phyloP scores from a whole-genome alignment of 2,888 invertebrate genomes.

The Drosophila neotestacea region DNA sequence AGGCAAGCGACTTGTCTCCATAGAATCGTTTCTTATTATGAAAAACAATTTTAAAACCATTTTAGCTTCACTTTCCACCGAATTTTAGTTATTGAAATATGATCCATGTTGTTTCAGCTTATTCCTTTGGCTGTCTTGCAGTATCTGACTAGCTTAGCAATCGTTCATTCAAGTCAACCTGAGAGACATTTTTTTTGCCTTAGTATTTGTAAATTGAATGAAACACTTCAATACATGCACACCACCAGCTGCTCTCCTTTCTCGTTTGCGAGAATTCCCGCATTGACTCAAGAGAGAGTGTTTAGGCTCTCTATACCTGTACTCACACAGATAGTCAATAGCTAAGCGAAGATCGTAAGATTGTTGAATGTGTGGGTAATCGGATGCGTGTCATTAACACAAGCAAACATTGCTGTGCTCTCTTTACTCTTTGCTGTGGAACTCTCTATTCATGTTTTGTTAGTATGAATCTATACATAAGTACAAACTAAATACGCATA shows the following conservation, averaged over 20 bases:
- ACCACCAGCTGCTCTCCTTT: slow-evolving; percentile 7
- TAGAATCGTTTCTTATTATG: background rate
- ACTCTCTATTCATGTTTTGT: slow-evolving; percentile 12
- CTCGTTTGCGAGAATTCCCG: background rate
- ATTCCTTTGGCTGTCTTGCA: background rate
- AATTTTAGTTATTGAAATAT: background rate
- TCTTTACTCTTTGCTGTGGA: background rate
- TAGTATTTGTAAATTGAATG: slow-evolving; percentile 1
- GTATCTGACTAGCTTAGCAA: slow-evolving; percentile 3
- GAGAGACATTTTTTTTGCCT: background rate
- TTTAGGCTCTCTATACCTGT: background rate
- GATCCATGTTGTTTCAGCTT: background rate
- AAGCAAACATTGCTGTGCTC: background rate
- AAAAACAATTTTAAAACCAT: background rate
- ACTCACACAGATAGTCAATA: background rate
- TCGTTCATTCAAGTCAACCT: background rate
- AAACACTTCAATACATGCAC: slow-evolving; percentile 3
- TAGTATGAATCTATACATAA: too few species aligned
- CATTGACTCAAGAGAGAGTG: too few species aligned
- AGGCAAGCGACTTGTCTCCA: too few species aligned
- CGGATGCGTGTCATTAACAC: background rate
- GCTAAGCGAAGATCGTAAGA: background rate
- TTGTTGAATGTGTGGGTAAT: background rate
- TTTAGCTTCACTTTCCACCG: too few species aligned
- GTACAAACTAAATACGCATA: too few species aligned